phyloP scores from a whole-genome alignment of 53 echinoderm and acorn worm genomes.

The Mesocentrotus franciscanus region DNA sequence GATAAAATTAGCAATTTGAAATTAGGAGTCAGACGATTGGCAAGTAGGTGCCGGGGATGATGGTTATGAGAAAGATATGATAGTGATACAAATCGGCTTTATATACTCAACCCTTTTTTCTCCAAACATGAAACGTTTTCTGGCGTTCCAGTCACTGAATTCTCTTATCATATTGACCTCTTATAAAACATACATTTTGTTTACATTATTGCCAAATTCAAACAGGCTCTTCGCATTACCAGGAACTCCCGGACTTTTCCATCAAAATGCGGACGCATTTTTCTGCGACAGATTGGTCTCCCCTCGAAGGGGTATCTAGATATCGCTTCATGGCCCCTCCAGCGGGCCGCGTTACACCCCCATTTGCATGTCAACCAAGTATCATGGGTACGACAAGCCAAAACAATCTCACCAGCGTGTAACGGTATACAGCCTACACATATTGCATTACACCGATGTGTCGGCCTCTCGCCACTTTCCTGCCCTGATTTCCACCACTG shows the following conservation, averaged over 20 bases:
- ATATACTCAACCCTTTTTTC: too few species aligned
- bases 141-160: too few species aligned
- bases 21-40: too few species aligned
- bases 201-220: too few species aligned
- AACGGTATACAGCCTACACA: conserved; percentile 13
- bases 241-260: neutral
- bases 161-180: too few species aligned
- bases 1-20: too few species aligned
- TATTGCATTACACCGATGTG: neutral
- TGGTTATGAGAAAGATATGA: too few species aligned
- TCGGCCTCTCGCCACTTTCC: conserved; percentile 45
- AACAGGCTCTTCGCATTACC: too few species aligned
- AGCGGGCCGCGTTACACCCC: conserved; percentile 59
- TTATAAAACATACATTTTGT: too few species aligned
- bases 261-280: neutral
- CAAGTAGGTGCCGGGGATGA: too few species aligned
- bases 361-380: conserved; percentile 66
- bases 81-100: too few species aligned
- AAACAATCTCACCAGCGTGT: conserved; percentile 51
- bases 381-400: conserved; percentile 25
- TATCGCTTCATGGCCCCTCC: conserved; percentile 19
- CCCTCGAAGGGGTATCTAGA: conserved; percentile 25
- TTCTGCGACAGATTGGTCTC: neutral
- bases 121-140: too few species aligned
- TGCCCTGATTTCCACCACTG: conserved; percentile 30